phyloP scores from a whole-genome alignment of 1,140 invertebrate genomes.

The Cotesia chilonis region DNA sequence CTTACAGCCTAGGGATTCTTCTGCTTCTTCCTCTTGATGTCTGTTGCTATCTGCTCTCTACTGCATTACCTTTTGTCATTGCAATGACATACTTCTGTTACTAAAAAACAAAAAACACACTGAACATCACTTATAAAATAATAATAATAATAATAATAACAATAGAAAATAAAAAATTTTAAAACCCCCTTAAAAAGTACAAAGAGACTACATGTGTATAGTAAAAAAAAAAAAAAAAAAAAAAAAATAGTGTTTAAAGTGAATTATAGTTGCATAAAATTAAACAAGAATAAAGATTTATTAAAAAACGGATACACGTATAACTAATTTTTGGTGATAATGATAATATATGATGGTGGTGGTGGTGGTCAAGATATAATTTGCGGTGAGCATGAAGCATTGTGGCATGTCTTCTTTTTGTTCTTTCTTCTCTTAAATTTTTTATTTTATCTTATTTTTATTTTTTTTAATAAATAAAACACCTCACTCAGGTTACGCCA shows the following conservation, averaged over 20 bases:
- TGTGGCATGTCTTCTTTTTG: conserved; percentile 9
- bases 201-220: conserved; percentile 27
- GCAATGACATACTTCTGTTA: conserved; percentile 55
- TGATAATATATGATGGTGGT: conserved; percentile 17
- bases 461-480: conserved; percentile 36
- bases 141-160: conserved; percentile 27
- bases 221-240: conserved; percentile 26
- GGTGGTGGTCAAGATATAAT: conserved; percentile 27
- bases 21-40: conserved; percentile 62
- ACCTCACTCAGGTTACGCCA: conserved; percentile 63
- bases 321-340: conserved; percentile 36
- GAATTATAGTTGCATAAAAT: conserved; percentile 25
- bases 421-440: neutral
- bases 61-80: conserved; percentile 59
- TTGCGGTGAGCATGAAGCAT: conserved; percentile 35
- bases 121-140: conserved; percentile 36
- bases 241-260: conserved; percentile 26
- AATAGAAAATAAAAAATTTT: conserved; percentile 6
- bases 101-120: conserved; percentile 46
- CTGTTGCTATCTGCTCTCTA: conserved; percentile 61
- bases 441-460: neutral
- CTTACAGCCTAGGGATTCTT: conserved; percentile 60
- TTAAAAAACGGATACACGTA: conserved; percentile 14
- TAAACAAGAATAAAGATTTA: conserved; percentile 23
- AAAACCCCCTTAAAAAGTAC: conserved; percentile 28